phyloP scores from a whole-genome alignment of 2,113 vertebrate species.

The Chinchilla lanigera region DNA sequence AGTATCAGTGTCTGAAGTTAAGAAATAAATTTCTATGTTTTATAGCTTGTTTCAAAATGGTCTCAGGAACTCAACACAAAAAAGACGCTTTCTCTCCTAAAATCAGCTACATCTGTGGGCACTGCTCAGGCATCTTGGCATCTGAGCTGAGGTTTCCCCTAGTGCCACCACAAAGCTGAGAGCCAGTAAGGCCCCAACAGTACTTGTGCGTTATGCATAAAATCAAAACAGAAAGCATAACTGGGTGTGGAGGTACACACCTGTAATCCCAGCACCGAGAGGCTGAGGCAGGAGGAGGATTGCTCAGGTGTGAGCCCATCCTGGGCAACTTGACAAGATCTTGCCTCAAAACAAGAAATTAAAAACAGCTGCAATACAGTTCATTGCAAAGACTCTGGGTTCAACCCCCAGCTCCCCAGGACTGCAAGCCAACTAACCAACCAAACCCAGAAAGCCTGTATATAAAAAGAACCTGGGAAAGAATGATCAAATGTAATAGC shows the following conservation, averaged over 20 bases:
- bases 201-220: not conserved
- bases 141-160: not conserved
- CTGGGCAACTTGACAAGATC: not conserved
- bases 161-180: not conserved
- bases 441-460: not conserved
- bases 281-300: not conserved
- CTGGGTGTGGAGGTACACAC: not conserved
- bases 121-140: not conserved
- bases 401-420: not conserved
- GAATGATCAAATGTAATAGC: not conserved
- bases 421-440: not conserved
- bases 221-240: not conserved
- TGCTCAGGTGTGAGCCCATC: not conserved
- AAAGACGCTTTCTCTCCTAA: not conserved
- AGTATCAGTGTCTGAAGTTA: not conserved
- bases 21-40: slow-evolving; percentile 5
- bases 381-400: not conserved
- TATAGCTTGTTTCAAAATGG: slow-evolving; percentile 35
- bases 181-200: not conserved
- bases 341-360: not conserved
- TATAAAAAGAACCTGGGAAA: not conserved
- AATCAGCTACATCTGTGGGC: not conserved
- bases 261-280: not conserved
- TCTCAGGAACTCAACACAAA: not conserved
- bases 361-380: not conserved